Evolutionary conservation across 1,140 invertebrate genomes (phyloP), one percentile per base, ranked within the genome.

Genomic region (Drosophila kepulauana): DNA sequence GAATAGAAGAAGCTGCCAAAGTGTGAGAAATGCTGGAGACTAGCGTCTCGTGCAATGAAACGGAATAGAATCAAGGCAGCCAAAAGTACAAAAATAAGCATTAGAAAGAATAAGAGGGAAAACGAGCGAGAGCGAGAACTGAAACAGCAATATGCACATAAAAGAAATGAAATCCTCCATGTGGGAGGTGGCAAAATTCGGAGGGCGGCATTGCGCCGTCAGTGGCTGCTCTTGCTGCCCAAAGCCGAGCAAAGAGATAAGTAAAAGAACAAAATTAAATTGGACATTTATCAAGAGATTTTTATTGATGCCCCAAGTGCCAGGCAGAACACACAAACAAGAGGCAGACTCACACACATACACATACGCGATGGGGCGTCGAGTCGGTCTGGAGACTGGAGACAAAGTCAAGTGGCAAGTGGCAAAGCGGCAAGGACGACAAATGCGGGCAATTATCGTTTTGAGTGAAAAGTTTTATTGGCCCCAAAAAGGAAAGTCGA

Each of bases 271-370:
- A 90, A 91, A 91, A 91, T 91, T 91, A 91, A 91, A 91, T 91
- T 91, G 89, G 89, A 89, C 90, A 91, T 91, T 91, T 91, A 91
- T 91, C 89, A 91, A 86, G 85, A 90, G 89, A 91, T 91, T 88
- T 91, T 89, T 89, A 89, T 89, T 89, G 85, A 89, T 89, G 86
- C 81, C 75, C 75, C 45, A 79, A 89, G 85, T 88, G 80, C 70
- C 71, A 73, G 61, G 43, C 59, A 81, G 72, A 49, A 49, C 73
- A 74, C 76, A 75, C 74, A 77, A 33, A 59, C 78, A 76, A 63
- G 63, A 76, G 25, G 59, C 33, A 51, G 28, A 58, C 58, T 49
- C 13, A 61, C 67, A 71, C 6, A 54, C 63, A 54, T 59, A 72
- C 41, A 66, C 20, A 57, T 28, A 46, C n/a, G 62, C 25, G 25